Evolutionary conservation across 2,113 vertebrate species (phyloP).

Genomic region (Lethenteron camtschaticum): DNA sequence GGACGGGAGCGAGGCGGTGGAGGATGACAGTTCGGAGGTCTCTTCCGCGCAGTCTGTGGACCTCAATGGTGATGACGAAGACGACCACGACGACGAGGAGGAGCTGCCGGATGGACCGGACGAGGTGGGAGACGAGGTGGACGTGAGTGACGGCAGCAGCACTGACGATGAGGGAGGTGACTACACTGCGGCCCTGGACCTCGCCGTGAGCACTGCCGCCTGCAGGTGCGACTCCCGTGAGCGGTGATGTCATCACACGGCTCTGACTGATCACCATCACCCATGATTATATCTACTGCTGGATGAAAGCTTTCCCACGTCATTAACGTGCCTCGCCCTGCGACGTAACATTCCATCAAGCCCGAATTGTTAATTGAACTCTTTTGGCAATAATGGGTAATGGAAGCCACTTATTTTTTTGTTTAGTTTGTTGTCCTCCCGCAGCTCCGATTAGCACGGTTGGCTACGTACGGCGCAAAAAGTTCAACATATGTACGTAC

Average conservation of each 20-base stretch:
- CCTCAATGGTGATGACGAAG: background rate
- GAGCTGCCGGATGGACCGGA: slow-evolving; percentile 42
- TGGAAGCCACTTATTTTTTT: too few species aligned
- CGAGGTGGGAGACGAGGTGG: slow-evolving; percentile 11
- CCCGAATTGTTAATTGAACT: too few species aligned
- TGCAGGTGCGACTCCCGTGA: background rate
- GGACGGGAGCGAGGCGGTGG: too few species aligned
- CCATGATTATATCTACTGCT: background rate
- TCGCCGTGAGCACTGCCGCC: background rate
- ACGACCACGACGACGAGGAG: slow-evolving; percentile 30
- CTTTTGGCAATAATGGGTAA: too few species aligned
- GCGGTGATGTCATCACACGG: background rate
- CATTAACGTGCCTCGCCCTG: too few species aligned
- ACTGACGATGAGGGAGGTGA: slow-evolving; percentile 18
- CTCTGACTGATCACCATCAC: background rate
- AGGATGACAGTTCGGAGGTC: too few species aligned
- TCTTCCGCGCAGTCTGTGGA: too few species aligned
- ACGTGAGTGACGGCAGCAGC: slow-evolving; percentile 18
- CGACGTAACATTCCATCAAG: too few species aligned
- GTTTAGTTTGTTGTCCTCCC: too few species aligned
- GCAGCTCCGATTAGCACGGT: too few species aligned
- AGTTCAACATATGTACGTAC: too few species aligned
- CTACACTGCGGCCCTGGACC: background rate
- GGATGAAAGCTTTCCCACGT: background rate
- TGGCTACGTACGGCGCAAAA: too few species aligned